A percentile compares a stretch with the other conserved stretches of the same genome.
phyloP scores from a whole-genome alignment of 2,888 invertebrate genomes.

The Drosophila yooni region DNA sequence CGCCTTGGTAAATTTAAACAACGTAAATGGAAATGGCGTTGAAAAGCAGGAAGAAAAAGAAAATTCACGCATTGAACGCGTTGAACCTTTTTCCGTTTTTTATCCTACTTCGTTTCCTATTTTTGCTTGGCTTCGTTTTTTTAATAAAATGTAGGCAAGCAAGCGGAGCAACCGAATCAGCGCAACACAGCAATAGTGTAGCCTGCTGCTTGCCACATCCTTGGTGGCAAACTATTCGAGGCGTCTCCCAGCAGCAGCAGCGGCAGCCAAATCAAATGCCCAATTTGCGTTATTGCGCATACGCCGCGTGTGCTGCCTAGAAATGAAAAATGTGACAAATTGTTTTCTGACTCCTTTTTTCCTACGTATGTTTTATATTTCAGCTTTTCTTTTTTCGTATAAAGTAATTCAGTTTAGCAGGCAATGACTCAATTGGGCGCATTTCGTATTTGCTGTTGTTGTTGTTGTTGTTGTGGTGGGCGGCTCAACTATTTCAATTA shows the following conservation, averaged over 20 bases:
- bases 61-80: constrained; percentile 65
- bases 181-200: constrained; percentile 12
- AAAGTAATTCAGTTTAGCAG: constrained; percentile 26
- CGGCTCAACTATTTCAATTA: constrained; percentile 50
- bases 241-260: constrained; percentile 23
- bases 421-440: constrained; percentile 38
- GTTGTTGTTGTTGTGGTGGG: background rate
- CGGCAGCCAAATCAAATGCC: constrained; percentile 76
- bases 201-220: constrained; percentile 18
- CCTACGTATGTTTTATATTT: constrained; percentile 3
- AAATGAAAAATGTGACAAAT: constrained; percentile 4
- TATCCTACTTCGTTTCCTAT: constrained; percentile 7
- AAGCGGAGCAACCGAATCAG: constrained; percentile 25
- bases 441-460: background rate
- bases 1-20: constrained; percentile 72
- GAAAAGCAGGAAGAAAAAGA: constrained; percentile 40
- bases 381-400: constrained; percentile 7
- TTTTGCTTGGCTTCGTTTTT: background rate
- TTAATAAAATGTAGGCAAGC: constrained; percentile 3
- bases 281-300: constrained; percentile 77
- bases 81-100: constrained; percentile 60
- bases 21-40: constrained; percentile 75
- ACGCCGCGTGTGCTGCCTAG: constrained; percentile 51
- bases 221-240: constrained; percentile 55
- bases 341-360: background rate